Conservation (phyloP, 1,140 invertebrate species). For the Drosophila tristis region DNA sequence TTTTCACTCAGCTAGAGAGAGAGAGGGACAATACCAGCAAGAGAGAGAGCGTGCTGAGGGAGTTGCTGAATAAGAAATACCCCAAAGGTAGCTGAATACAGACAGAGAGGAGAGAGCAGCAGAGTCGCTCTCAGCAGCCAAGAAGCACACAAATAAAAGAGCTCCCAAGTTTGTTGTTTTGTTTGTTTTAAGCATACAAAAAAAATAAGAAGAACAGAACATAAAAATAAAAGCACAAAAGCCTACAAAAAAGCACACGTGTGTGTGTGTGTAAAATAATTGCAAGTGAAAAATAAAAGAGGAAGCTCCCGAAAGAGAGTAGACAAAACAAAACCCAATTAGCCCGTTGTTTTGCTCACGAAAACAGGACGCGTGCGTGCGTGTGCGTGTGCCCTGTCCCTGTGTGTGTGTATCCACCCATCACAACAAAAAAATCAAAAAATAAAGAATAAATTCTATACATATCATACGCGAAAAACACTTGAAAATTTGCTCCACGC, state of each 20-base stretch:
- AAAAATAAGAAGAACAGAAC: constrained; percentile 25
- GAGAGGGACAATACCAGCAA: not conserved
- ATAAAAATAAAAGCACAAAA: constrained; percentile 41
- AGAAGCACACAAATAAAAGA: constrained; percentile 45
- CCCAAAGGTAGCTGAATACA: constrained; percentile 27
- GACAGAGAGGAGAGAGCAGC: constrained; percentile 22
- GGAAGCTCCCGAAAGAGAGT: constrained; percentile 27
- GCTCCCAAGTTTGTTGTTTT: constrained; percentile 53
- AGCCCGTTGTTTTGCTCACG: constrained; percentile 29
- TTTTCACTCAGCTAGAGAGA: constrained; percentile 59
- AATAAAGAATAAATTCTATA: constrained; percentile 10
- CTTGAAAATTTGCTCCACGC: too few relatives aligned
- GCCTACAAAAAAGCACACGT: constrained; percentile 5
- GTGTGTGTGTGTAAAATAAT: constrained; percentile 16
- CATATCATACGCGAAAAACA: constrained; percentile 32
- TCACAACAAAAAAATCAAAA: constrained; percentile 13
- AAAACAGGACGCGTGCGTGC: not conserved
- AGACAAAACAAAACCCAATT: constrained; percentile 22
- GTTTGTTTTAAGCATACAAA: constrained; percentile 53
- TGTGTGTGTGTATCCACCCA: constrained; percentile 28
- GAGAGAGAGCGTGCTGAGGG: not conserved
- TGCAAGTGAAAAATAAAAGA: constrained; percentile 56
- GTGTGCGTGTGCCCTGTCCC: constrained; percentile 10
- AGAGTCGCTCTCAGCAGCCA: constrained; percentile 15
- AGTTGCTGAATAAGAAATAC: constrained; percentile 52